Conservation (phyloP, 2,888 invertebrate genomes). For the Habroteleia sp. region DNA sequence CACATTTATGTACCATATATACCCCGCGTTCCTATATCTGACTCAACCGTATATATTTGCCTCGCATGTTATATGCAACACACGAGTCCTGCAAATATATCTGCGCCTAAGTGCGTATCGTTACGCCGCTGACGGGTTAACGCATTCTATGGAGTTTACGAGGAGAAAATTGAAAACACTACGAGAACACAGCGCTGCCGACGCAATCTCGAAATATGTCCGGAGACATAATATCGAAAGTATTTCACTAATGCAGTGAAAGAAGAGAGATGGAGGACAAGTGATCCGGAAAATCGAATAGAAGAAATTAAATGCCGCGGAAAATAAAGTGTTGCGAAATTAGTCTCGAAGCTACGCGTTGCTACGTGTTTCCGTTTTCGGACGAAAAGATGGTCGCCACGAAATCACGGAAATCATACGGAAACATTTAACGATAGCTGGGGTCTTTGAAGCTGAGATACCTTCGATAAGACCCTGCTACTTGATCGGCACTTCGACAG, state of each 20-base stretch:
- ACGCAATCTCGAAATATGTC: conserved; percentile 14
- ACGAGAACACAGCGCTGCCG: conserved; percentile 37
- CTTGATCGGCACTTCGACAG: background rate
- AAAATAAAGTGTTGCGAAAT: conserved; percentile 53
- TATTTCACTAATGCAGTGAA: conserved; percentile 45
- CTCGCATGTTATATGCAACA: conserved; percentile 52
- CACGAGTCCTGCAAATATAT: conserved; percentile 44
- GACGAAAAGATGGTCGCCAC: conserved; percentile 12
- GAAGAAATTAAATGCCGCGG: conserved; percentile 45
- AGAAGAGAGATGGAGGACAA: conserved; percentile 24
- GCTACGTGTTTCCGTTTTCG: conserved; percentile 7
- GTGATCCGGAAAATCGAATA: conserved; percentile 31
- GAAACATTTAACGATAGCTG: conserved; percentile 27
- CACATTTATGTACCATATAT: conserved; percentile 37
- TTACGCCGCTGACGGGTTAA: conserved; percentile 52
- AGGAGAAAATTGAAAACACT: conserved; percentile 69
- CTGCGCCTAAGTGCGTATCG: conserved; percentile 57
- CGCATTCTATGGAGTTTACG: conserved; percentile 61
- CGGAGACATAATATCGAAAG: conserved; percentile 30
- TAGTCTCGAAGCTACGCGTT: conserved; percentile 6
- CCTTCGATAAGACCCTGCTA: no score
- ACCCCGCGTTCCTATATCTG: conserved; percentile 37
- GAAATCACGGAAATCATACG: conserved; percentile 5
- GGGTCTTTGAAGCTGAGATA: conserved; percentile 5
- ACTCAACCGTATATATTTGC: conserved; percentile 35